These are phyloP conservation scores for Ammodytes dubius DNA, from an alignment of 2,113 vertebrate genomes.

Conservation along the genomic window DNA sequence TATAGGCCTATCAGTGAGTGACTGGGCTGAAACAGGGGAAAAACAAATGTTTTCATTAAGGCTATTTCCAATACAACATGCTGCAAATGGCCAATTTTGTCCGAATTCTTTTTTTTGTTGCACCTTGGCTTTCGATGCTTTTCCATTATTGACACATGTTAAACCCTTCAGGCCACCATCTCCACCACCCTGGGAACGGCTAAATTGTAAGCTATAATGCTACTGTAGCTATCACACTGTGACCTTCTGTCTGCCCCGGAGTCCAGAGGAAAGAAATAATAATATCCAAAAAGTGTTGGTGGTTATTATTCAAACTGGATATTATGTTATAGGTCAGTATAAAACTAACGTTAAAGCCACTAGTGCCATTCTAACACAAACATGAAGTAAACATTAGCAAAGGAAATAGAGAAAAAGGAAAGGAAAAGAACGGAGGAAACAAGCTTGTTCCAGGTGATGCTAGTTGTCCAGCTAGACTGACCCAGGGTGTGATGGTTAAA, in stretches of 20 bases:
- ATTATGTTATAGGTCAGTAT: too few species aligned
- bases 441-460: too few species aligned
- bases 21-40: constrained; percentile 45
- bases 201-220: constrained; percentile 56
- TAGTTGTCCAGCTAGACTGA: too few species aligned
- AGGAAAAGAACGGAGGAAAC: too few species aligned
- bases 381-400: too few species aligned
- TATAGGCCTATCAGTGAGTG: constrained; percentile 21
- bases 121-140: constrained; percentile 47
- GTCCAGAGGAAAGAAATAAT: not conserved
- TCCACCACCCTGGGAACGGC: constrained; percentile 48
- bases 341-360: too few species aligned
- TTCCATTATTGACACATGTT: constrained; percentile 71
- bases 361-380: too few species aligned
- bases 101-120: constrained; percentile 41
- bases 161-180: constrained; percentile 47
- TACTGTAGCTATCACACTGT: constrained; percentile 67
- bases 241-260: constrained; percentile 51
- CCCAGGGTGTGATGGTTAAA: too few species aligned
- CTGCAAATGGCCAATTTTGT: constrained; percentile 65
- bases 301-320: too few species aligned
- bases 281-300: constrained; percentile 3
- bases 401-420: too few species aligned
- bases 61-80: constrained; percentile 60
- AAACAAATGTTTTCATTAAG: constrained; percentile 44